A percentile compares a stretch with the other conserved stretches of the same genome.
These are phyloP conservation scores for Caenorhabditis sp. DNA, from an alignment of 2,888 invertebrate species.

Conservation along the genomic window DNA sequence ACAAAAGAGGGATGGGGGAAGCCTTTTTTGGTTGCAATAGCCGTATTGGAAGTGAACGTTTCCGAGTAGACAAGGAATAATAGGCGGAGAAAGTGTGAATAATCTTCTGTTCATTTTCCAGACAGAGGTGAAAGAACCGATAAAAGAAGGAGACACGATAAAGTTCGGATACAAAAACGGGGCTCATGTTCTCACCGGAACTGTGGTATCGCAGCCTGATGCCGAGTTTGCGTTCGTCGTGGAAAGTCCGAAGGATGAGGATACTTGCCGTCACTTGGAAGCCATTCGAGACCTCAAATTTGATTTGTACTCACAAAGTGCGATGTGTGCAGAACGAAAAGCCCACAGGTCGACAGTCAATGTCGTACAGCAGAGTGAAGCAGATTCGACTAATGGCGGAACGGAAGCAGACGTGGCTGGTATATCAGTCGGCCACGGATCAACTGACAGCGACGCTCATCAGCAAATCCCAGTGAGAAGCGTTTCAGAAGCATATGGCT, in stretches of 20 bases:
- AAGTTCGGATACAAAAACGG: slow-evolving; percentile 81
- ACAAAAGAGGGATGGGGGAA: too few relatives aligned
- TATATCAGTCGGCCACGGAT: too few relatives aligned
- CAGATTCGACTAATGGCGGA: slow-evolving; percentile 27
- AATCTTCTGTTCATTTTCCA: slow-evolving; percentile 6
- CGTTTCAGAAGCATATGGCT: too few relatives aligned
- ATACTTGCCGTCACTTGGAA: neutral
- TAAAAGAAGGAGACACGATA: slow-evolving; percentile 79
- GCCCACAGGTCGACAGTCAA: too few relatives aligned
- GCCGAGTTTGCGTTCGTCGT: slow-evolving; percentile 25
- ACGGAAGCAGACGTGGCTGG: too few relatives aligned
- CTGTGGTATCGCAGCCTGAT: slow-evolving; percentile 25
- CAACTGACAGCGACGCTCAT: too few relatives aligned
- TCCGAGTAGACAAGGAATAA: too few relatives aligned
- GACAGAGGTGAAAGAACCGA: slow-evolving; percentile 12
- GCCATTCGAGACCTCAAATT: neutral
- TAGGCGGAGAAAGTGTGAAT: neutral
- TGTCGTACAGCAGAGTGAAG: slow-evolving; percentile 26
- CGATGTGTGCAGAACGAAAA: too few relatives aligned
- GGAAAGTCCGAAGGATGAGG: neutral
- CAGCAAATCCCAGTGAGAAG: too few relatives aligned
- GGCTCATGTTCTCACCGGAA: slow-evolving; percentile 79
- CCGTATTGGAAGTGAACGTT: too few relatives aligned
- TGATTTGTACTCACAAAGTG: too few relatives aligned
- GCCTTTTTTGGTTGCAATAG: too few relatives aligned